Evolutionary conservation across 2,888 invertebrate species (phyloP), one percentile per base, ranked within the genome.

Genomic region (Harpalus rufipes): DNA sequence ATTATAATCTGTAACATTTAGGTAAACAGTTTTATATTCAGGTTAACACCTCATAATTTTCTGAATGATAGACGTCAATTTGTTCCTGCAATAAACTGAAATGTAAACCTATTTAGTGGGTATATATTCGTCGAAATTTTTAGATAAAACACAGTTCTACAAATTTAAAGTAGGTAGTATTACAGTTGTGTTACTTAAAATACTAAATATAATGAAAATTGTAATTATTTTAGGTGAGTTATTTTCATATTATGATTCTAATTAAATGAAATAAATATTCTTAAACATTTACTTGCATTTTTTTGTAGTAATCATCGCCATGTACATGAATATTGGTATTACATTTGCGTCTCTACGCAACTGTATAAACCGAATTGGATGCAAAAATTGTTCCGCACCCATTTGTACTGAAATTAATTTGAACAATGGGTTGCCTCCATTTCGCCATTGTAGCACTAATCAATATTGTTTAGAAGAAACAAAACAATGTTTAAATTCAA

Each of bases 341-440:
- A 51, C 44, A 51, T 51, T 12, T 12, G 44, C 10, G 2, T 8
- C 44, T 12, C 8, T 51, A 12, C 12, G 8, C 2, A 51, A 51
- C 6, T 51, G 44, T 12, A 12, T 51, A 51, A 51, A 51, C 2
- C 44, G 12, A 51, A 6, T 59, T 16, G 16, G 16, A 2, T 74
- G 72, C 44, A n/a, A 25, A n/a, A 74, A 74, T 44, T 74, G 72
- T 18, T 74, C 72, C 0, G 16, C 16, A 0, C 72, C 72, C 51
- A 51, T 74, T 0, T 74, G 72, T 41, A 7, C n/a, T 18, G 18
- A 74, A 18, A 10, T 44, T 1, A 74, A 16, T 12, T 44, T 44
- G n/a, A 41, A 39, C 32, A 41, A 18, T 18, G 41, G 41, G 16
- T 74, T 74, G 14, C 44, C 72, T 44, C 44, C 72, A 41, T 7